Conservation (phyloP, 2,888 invertebrate genomes). For the Thereva unica region DNA sequence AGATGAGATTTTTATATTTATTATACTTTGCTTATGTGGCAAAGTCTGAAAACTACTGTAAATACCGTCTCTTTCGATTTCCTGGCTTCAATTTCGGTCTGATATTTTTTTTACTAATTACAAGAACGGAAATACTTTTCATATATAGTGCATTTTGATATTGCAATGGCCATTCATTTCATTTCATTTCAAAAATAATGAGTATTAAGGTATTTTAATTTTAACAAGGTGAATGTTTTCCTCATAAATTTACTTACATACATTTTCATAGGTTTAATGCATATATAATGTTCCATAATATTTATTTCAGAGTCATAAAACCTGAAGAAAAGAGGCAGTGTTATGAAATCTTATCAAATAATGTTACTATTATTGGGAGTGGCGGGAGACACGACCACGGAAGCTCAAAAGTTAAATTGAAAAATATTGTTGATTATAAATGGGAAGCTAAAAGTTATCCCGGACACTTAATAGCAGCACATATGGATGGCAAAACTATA, state of each 20-base stretch:
- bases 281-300: background rate
- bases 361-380: constrained; percentile 73
- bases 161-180: too few species aligned
- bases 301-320: constrained; percentile 49
- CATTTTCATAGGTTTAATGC: background rate
- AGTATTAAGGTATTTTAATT: too few species aligned
- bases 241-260: background rate
- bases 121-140: too few species aligned
- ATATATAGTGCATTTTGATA: too few species aligned
- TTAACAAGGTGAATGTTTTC: too few species aligned
- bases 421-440: constrained; percentile 87
- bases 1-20: too few species aligned
- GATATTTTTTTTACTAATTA: too few species aligned
- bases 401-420: constrained; percentile 87
- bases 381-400: constrained; percentile 77
- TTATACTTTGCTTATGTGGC: too few species aligned
- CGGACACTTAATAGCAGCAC: constrained; percentile 86
- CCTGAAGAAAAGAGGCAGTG: constrained; percentile 52
- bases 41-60: too few species aligned
- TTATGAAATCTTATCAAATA: constrained; percentile 54
- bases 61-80: too few species aligned
- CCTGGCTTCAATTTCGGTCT: too few species aligned
- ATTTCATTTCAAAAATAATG: too few species aligned
- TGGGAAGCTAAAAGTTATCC: constrained; percentile 90
- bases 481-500: constrained; percentile 80